Evolutionary conservation across 2,888 invertebrate species (phyloP).

Genomic region (Notodonta ziczac): DNA sequence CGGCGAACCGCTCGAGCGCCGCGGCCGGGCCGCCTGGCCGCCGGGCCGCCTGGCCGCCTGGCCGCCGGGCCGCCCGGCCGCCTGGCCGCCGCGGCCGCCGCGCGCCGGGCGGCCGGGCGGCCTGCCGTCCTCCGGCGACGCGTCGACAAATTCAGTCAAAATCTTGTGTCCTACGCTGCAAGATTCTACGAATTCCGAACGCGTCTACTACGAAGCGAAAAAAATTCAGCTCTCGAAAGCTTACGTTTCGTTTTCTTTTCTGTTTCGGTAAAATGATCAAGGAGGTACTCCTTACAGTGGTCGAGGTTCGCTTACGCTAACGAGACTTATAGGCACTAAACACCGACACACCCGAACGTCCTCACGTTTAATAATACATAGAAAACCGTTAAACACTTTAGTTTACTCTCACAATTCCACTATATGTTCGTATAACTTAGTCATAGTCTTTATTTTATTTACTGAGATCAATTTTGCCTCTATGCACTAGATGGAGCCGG

Average conservation of each 20-base stretch:
- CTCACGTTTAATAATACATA: constrained; percentile 73
- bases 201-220: constrained; percentile 33
- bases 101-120: constrained; percentile 1
- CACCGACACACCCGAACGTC: constrained; percentile 70
- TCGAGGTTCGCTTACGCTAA: constrained; percentile 69
- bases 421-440: constrained; percentile 73
- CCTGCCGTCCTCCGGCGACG: constrained; percentile 27
- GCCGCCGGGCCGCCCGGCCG: constrained; percentile 8
- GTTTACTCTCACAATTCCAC: constrained; percentile 80
- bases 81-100: constrained; percentile 13
- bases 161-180: constrained; percentile 55
- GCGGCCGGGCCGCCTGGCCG: constrained; percentile 10
- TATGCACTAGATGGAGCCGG: constrained; percentile 65
- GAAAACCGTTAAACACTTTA: constrained; percentile 76
- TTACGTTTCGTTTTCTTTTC: constrained; percentile 65
- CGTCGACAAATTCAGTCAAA: constrained; percentile 57
- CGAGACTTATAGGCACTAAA: constrained; percentile 80
- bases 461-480: constrained; percentile 82
- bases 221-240: constrained; percentile 67
- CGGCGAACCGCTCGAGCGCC: constrained; percentile 32
- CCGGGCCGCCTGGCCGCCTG: constrained; percentile 15
- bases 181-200: constrained; percentile 60
- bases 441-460: constrained; percentile 76
- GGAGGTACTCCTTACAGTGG: constrained; percentile 53
- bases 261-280: constrained; percentile 69